Evolutionary conservation across 2,888 invertebrate species (phyloP).

Genomic region (Poecilus cupreus): DNA sequence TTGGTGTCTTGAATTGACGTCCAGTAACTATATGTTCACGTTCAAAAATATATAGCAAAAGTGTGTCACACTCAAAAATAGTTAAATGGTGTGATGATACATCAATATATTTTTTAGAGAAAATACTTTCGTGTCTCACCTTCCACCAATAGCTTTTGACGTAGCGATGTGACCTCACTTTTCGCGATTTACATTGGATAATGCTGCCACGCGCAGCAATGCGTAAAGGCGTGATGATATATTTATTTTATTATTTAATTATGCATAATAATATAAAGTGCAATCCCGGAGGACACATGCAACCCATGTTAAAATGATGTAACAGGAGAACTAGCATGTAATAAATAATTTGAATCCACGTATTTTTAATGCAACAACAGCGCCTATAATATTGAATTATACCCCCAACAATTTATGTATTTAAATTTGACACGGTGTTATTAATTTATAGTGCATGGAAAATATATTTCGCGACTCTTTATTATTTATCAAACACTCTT

Average conservation of each 20-base stretch:
- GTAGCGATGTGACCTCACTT: too few relatives aligned
- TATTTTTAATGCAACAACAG: slow-evolving; percentile 3
- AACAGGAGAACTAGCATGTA: neutral
- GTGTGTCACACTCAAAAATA: too few relatives aligned
- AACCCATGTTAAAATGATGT: slow-evolving; percentile 12
- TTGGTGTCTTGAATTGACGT: too few relatives aligned
- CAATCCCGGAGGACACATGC: slow-evolving; percentile 13
- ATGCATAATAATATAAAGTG: neutral
- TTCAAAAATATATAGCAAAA: too few relatives aligned
- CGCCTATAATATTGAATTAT: slow-evolving; percentile 28
- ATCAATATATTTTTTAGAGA: too few relatives aligned
- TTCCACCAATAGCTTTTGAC: too few relatives aligned
- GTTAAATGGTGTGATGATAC: too few relatives aligned
- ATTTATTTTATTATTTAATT: neutral
- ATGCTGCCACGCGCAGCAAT: too few relatives aligned
- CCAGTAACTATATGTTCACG: too few relatives aligned
- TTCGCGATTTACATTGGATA: too few relatives aligned
- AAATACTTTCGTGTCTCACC: too few relatives aligned
- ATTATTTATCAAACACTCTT: slow-evolving; percentile 11
- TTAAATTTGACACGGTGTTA: slow-evolving; percentile 35
- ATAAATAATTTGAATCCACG: slow-evolving; percentile 9
- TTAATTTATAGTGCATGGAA: slow-evolving; percentile 45
- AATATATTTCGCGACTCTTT: slow-evolving; percentile 39
- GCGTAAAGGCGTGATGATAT: too few relatives aligned
- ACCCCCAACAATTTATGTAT: slow-evolving; percentile 22